A percentile compares a stretch with the other conserved stretches of the same genome.
phyloP scores from a whole-genome alignment of 2,797 vertebrate species.

The Coracias cyanogaster region DNA sequence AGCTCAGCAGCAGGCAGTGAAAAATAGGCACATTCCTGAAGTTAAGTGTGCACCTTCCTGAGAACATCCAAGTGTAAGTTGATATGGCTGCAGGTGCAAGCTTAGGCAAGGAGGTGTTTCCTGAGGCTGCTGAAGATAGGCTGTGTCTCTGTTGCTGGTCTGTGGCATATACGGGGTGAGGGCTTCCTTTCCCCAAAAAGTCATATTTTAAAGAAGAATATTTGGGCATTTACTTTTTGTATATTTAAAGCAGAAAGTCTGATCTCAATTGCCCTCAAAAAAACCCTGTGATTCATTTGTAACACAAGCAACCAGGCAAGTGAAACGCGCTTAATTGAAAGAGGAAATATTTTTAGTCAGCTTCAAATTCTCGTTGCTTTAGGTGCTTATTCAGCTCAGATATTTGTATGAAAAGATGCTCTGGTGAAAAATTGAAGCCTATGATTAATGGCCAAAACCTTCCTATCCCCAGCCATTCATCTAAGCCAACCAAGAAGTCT shows the following conservation, averaged over 20 bases:
- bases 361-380: slow-evolving; percentile 19
- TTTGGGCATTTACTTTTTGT: neutral
- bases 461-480: neutral
- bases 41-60: neutral
- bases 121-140: neutral
- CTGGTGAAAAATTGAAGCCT: slow-evolving; percentile 15
- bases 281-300: neutral
- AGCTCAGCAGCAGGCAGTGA: neutral
- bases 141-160: neutral
- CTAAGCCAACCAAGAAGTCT: neutral
- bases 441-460: slow-evolving; percentile 3
- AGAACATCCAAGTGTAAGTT: neutral
- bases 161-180: neutral
- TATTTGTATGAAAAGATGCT: slow-evolving; percentile 21
- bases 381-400: slow-evolving; percentile 26
- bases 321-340: slow-evolving; percentile 7
- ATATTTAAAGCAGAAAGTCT: neutral
- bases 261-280: neutral
- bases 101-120: neutral
- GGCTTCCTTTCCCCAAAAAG: neutral
- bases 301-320: neutral
- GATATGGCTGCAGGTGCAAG: neutral
- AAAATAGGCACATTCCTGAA: neutral
- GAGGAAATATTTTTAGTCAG: slow-evolving; percentile 18
- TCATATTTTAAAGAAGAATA: neutral